phyloP scores from a whole-genome alignment of 1,140 invertebrate genomes.

The Drosophila repletoides region DNA sequence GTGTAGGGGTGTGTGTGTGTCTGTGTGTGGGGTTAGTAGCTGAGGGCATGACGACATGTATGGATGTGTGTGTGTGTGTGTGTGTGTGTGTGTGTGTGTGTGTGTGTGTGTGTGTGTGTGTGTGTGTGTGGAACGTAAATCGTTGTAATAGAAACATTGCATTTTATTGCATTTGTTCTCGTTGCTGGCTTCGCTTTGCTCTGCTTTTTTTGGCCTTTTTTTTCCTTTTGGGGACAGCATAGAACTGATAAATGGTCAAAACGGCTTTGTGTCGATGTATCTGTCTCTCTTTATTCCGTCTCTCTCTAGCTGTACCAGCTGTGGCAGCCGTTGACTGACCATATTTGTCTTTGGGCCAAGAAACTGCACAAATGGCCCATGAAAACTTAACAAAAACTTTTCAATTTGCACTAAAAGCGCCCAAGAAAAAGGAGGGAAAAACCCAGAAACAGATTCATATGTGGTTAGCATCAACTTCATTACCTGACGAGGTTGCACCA shows the following conservation, averaged over 20 bases:
- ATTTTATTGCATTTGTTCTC: constrained; percentile 75
- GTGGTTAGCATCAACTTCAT: constrained; percentile 56
- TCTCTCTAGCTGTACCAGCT: constrained; percentile 29
- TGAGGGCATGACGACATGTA: constrained; percentile 14
- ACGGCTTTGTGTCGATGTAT: constrained; percentile 71
- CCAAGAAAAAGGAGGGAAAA: constrained; percentile 4
- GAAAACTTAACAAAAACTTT: constrained; percentile 31
- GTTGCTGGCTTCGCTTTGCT: constrained; percentile 16
- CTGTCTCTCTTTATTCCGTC: neutral
- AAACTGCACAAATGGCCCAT: constrained; percentile 16
- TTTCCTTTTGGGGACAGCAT: constrained; percentile 57
- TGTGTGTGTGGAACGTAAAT: constrained; percentile 61
- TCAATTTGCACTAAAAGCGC: constrained; percentile 69
- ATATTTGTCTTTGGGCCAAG: constrained; percentile 61
- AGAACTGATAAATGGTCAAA: constrained; percentile 72
- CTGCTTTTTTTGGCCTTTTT: constrained; percentile 18
- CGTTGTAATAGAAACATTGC: constrained; percentile 75
- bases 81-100: neutral
- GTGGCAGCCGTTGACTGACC: constrained; percentile 35
- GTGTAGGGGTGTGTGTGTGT: neutral
- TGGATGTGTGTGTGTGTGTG: neutral
- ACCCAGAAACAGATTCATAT: constrained; percentile 31
- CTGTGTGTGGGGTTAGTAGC: neutral
- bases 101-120: constrained; percentile 4
- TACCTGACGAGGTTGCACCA: constrained; percentile 58